Evolutionary conservation across 2,888 invertebrate species (phyloP), one percentile per base, ranked within the genome.

Genomic region (Altica lythri): DNA sequence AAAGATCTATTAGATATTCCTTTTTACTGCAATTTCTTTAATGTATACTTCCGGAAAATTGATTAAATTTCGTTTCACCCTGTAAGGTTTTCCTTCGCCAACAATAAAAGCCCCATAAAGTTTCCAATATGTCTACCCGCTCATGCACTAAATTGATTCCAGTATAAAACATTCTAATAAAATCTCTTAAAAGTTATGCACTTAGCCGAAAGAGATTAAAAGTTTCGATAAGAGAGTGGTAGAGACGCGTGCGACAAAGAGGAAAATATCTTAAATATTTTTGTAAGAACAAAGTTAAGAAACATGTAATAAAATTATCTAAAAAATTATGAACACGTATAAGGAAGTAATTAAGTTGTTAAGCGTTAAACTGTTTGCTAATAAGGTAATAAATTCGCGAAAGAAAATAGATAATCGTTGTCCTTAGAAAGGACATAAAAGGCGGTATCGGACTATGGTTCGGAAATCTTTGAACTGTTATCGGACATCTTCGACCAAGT

Each of bases 401-500:
- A 57, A 55, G 59, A 56, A 50, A 50, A 48, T 47, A 43, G n/a
- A 48, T 32, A 10, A 14, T 14, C 2, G 4, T 32, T 32, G 32
- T 10, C 14, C 14, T 32, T 58, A 53, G 53, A 43, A 55, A 53
- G 55, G 52, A 53, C 55, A 49, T 52, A 52, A 51, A 55, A 38
- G 46, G 55, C 58, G 49, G 49, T 45, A 17, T 54, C 37, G 43
- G 22, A 19, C 22, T 19, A 13, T 8, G 22, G 34, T 46, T 46
- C 46, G 46, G 46, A 46, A 22, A 46, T 46, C 46, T 46, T 35
- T 34, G 35, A 46, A 46, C 16, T 35, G 48, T 61, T 71, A 72
- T 72, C 70, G 68, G 60, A 55, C 61, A 73, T 73, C 72, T 67
- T 61, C 65, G 66, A 67, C 69, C 70, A 70, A 70, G 71, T 71